These are phyloP conservation scores for Festucalex cinctus DNA, from an alignment of 2,113 vertebrate genomes.

Conservation along the genomic window DNA sequence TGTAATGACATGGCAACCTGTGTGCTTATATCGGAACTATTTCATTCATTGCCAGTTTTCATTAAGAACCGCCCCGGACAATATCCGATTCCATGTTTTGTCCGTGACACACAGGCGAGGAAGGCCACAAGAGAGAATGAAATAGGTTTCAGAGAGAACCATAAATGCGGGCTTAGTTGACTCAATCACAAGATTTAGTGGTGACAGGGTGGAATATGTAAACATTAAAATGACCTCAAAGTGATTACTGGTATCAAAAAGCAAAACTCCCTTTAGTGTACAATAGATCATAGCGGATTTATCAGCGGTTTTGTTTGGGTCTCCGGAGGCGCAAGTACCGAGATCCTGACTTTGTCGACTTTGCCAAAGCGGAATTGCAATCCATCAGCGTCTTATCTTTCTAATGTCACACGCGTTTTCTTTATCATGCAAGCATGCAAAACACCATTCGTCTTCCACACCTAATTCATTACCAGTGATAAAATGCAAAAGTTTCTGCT, in stretches of 20 bases:
- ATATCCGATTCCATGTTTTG: background rate
- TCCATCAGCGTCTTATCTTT: conserved; percentile 73
- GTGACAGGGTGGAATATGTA: conserved; percentile 17
- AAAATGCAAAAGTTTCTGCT: conserved; percentile 65
- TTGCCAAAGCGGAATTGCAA: conserved; percentile 63
- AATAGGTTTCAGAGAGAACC: background rate
- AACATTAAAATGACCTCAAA: conserved; percentile 18
- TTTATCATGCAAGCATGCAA: conserved; percentile 79
- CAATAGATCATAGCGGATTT: conserved; percentile 28
- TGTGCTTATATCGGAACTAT: conserved; percentile 10
- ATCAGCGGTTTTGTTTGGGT: conserved; percentile 39
- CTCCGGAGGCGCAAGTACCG: conserved; percentile 1
- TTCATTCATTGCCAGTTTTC: conserved; percentile 19
- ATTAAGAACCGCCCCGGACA: conserved; percentile 2
- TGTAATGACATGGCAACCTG: background rate
- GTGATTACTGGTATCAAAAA: conserved; percentile 31
- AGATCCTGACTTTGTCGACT: conserved; percentile 63
- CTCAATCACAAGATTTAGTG: conserved; percentile 10
- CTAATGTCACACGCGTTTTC: conserved; percentile 62
- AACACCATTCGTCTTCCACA: conserved; percentile 74
- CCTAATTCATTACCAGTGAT: conserved; percentile 67
- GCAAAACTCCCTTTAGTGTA: conserved; percentile 13
- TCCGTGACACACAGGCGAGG: background rate
- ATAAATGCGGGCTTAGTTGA: background rate
- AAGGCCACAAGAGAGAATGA: background rate